Base-by-base conservation (phyloP, 1,140 invertebrate genomes). In the Drosophila oshimai region DNA sequence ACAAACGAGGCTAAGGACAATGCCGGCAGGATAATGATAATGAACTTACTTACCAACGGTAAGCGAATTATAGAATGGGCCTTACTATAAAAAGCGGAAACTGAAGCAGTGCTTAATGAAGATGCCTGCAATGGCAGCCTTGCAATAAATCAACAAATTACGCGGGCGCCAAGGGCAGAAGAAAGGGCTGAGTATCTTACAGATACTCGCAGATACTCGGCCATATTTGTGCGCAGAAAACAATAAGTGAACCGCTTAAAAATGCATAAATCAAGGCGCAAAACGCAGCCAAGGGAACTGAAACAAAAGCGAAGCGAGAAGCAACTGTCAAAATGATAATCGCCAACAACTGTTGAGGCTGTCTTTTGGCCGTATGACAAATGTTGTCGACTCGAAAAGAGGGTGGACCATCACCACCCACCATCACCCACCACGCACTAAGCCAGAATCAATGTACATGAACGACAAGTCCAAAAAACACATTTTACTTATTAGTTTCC, bases 191-290 rank as follows among this genome's bases (percentile, higher is more conserved):
- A 33, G 71, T 80, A 75, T 86, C 80, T 75, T 22, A 22, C 24
- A 62, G 71, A 65, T 75, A 60, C 39, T n/a, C 5, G 6, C n/a
- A 34, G 62, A 65, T 68, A 57, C 51, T 28, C 20, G 37, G 57
- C 20, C 65, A 81, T 68, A 80, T 80, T 87, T 77, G 74, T 89
- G 75, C 46, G 64, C 68, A 77, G 81, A 89, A 89, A 90, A 90
- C 88, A 90, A 90, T 90, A 89, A 90, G 83, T 80, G 80, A 79
- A 84, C 72, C 88, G 83, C 79, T 90, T 90, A 88, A 90, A 90
- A 89, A 72, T 89, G 70, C 87, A 90, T 90, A 90, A 90, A 90
- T 90, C 88, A 90, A 64, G 55, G 49, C 47, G 20, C 47, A 67
- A 73, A 74, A 68, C 69, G 46, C 74, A 75, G 67, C 71, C 44